Percentiles rank a stretch among this genome's conserved stretches.
Evolutionary conservation across 2,888 invertebrate genomes (phyloP).

Genomic region (Trichogramma dendrolimi): DNA sequence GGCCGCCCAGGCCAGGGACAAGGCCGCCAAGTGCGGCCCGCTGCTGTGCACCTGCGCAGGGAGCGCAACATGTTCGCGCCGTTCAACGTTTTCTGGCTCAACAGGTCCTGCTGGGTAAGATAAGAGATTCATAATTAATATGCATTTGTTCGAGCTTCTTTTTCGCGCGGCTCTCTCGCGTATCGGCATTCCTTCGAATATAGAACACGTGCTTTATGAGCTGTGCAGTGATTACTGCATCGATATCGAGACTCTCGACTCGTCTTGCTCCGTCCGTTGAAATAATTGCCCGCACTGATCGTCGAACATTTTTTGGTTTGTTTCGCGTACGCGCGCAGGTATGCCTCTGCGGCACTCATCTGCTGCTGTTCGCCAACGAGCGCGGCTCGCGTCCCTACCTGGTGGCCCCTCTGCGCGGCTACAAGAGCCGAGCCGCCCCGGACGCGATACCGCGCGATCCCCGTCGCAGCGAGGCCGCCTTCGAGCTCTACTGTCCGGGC

Average conservation of each 20-base stretch:
- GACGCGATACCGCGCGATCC: slow-evolving; percentile 36
- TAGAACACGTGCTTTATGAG: too few relatives aligned
- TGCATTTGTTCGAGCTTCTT: neutral
- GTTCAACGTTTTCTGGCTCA: slow-evolving; percentile 35
- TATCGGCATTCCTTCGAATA: too few relatives aligned
- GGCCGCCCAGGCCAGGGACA: slow-evolving; percentile 34
- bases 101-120: slow-evolving; percentile 43
- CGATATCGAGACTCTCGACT: too few relatives aligned
- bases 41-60: slow-evolving; percentile 37
- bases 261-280: too few relatives aligned
- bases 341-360: slow-evolving; percentile 42
- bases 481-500: slow-evolving; percentile 46
- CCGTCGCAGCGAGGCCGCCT: slow-evolving; percentile 43
- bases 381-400: slow-evolving; percentile 40
- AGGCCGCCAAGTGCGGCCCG: slow-evolving; percentile 40
- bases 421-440: slow-evolving; percentile 43
- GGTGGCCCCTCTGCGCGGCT: slow-evolving; percentile 42
- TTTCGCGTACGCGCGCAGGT: neutral
- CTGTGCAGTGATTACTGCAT: too few relatives aligned
- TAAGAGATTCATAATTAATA: slow-evolving; percentile 7
- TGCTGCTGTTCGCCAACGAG: slow-evolving; percentile 44
- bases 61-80: slow-evolving; percentile 37
- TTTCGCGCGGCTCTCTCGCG: neutral
- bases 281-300: too few relatives aligned
- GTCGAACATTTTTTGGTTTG: too few relatives aligned